Evolutionary conservation across 2,888 invertebrate species (phyloP).

Genomic region (Xylota segnis): DNA sequence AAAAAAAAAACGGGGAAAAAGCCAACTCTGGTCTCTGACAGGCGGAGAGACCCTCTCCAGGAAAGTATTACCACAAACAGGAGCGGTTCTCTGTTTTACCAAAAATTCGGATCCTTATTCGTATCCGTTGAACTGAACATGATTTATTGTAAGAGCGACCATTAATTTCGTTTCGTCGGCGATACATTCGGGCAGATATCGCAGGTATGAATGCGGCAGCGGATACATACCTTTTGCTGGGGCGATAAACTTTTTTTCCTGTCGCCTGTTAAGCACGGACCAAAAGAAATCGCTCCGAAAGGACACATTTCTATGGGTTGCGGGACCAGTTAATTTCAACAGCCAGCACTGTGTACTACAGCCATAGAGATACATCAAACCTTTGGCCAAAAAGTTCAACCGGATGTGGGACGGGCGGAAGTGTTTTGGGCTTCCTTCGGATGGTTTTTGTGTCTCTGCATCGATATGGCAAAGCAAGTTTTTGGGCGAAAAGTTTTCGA

Average conservation of each 20-base stretch:
- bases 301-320: constrained; percentile 32
- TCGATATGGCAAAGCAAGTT: constrained; percentile 1
- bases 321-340: constrained; percentile 43
- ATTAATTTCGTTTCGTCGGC: constrained; percentile 67
- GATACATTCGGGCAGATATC: constrained; percentile 37
- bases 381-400: constrained; percentile 31
- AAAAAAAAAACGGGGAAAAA: constrained; percentile 51
- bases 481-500: constrained; percentile 34
- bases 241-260: constrained; percentile 55
- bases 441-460: constrained; percentile 16
- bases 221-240: constrained; percentile 41
- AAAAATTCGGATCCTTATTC: constrained; percentile 46
- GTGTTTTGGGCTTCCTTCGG: constrained; percentile 27
- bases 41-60: neutral
- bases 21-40: constrained; percentile 56
- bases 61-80: constrained; percentile 3
- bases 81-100: neutral
- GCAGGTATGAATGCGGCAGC: constrained; percentile 45
- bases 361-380: constrained; percentile 33
- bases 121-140: constrained; percentile 73
- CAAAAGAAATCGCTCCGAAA: constrained; percentile 49
- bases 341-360: neutral
- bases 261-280: constrained; percentile 37
- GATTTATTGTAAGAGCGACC: constrained; percentile 64
- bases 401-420: constrained; percentile 10